Base-by-base conservation (phyloP, 2,113 vertebrate genomes). In the Apodemus speciosus region DNA sequence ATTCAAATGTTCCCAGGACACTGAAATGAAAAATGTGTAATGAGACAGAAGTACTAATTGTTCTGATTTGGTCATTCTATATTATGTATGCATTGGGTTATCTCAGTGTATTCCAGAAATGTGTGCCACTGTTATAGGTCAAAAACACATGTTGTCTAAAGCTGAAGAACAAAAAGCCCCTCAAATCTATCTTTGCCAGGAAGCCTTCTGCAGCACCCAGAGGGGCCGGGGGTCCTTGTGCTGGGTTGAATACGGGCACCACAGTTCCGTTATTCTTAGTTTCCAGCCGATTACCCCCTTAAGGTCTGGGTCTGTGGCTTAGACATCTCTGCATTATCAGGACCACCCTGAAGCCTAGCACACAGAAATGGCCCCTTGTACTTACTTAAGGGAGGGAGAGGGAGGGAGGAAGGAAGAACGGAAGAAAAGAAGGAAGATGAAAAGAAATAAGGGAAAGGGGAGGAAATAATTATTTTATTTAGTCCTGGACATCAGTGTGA, bases 401-500 rank as follows among this genome's bases (percentile, higher is more conserved):
- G 9, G 23, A 2, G 51, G 16, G 46, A 4, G 32, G 10, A 60
- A 85, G 10, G 32, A 60, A 53, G 14, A 8, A 15, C 7, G 30
- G 14, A 6, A 21, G 15, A 2, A 16, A 32, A 27, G 4, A 11
- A 32, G n/a, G 4, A 1, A 62, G 15, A 11, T 7, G 38, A 0
- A 15, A 30, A 18, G 40, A 32, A 66, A 68, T 10, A 14, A 85
- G 20, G 25, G 3, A 64, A 7, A 3, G 35, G 6, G 38, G 10
- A 60, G 1, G 56, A 30, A 75, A 3, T 23, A 27, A 60, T 77
- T 80, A 69, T 38, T 92, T 77, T 68, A 51, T 38, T 49, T 21
- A 75, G 51, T 58, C 30, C 25, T 92, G 51, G 53, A 88, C 92
- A 51, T 94, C 72, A 94, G 49, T 51, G 20, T 73, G 88, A n/a